Conservation (phyloP, 2,888 invertebrate species). For the Clusia tigrina region DNA sequence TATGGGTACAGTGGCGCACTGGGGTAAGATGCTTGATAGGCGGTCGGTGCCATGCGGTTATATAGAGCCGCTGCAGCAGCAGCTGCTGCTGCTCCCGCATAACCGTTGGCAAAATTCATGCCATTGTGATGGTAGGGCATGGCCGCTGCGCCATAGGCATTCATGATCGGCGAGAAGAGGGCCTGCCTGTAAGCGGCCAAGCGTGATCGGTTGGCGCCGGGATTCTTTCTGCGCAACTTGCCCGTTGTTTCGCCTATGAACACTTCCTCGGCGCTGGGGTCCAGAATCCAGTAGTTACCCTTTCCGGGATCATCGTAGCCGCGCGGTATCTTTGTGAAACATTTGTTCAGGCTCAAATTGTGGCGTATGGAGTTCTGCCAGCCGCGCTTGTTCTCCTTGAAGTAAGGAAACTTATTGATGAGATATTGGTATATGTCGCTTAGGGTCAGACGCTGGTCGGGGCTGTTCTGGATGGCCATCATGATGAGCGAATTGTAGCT, state of each 20-base stretch:
- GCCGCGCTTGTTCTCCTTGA: slow-evolving; percentile 96
- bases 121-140: slow-evolving; percentile 42
- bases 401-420: slow-evolving; percentile 97
- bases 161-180: slow-evolving; percentile 56
- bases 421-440: slow-evolving; percentile 99
- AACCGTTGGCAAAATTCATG: no score
- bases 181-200: slow-evolving; percentile 85
- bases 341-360: slow-evolving; percentile 96
- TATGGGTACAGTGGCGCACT: slow-evolving; percentile 35
- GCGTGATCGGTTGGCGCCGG: slow-evolving; percentile 87
- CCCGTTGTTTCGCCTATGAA: slow-evolving; percentile 98
- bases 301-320: slow-evolving; percentile 99
- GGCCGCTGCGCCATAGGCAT: slow-evolving; percentile 48
- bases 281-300: slow-evolving; percentile 99
- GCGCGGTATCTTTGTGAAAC: slow-evolving; percentile 95
- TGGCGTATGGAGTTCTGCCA: slow-evolving; percentile 99
- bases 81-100: slow-evolving; percentile 45
- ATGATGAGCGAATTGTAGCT: slow-evolving; percentile 99
- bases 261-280: slow-evolving; percentile 96
- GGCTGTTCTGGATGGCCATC: slow-evolving; percentile 98
- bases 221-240: slow-evolving; percentile 89
- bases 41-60: slow-evolving; percentile 57
- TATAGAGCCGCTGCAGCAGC: slow-evolving; percentile 60
- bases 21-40: slow-evolving; percentile 44
- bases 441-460: slow-evolving; percentile 89